Evolutionary conservation across 2,113 vertebrate species (phyloP).

Genomic region (Lepus timidus): DNA sequence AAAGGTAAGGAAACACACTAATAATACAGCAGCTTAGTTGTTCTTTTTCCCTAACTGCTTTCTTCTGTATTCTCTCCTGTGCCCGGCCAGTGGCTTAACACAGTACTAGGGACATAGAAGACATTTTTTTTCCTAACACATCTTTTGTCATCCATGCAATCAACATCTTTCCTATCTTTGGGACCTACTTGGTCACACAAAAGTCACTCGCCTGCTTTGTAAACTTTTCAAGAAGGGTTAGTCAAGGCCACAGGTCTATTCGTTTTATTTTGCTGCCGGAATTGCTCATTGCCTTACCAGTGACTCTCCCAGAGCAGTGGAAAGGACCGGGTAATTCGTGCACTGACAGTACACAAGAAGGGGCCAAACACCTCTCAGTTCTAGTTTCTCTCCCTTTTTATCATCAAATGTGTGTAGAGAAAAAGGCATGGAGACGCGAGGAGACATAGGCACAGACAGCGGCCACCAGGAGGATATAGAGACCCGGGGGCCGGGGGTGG

Average conservation of each 20-base stretch:
- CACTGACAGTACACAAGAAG: not conserved
- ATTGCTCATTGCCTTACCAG: not conserved
- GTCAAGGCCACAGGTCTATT: not conserved
- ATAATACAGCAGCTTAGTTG: not conserved
- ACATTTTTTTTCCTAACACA: not conserved
- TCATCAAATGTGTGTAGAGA: not conserved
- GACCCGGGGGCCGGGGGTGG: rapidly evolving
- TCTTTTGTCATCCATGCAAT: not conserved
- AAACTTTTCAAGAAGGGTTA: not conserved
- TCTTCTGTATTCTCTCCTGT: constrained; percentile 13
- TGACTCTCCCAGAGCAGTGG: not conserved
- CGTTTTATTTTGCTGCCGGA: constrained; percentile 23
- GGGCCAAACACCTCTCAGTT: not conserved
- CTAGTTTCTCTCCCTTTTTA: not conserved
- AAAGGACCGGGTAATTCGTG: not conserved
- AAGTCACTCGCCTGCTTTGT: not conserved
- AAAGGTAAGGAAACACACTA: constrained; percentile 2
- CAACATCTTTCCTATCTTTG: not conserved
- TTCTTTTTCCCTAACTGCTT: not conserved
- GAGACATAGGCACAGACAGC: not conserved
- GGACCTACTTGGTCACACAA: not conserved
- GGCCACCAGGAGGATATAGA: not conserved
- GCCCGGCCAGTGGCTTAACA: not conserved
- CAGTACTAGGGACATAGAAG: not conserved
- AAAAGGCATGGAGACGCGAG: not conserved